Base-by-base conservation (phyloP, 53 echinoderm and acorn worm species). In the Arbacia lixula region DNA sequence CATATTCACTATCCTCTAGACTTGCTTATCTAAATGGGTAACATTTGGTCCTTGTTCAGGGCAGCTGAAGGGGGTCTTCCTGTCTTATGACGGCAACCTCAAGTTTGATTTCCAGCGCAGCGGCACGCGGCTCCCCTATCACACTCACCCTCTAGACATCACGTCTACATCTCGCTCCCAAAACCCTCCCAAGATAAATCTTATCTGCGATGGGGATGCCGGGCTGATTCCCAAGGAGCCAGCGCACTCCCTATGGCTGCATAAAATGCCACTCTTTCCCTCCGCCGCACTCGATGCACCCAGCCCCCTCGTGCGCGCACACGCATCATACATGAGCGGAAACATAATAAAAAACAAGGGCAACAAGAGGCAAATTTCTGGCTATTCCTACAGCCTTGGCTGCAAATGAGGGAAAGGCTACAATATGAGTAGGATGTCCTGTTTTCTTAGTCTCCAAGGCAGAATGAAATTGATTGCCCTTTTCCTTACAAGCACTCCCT, bases 111-210 rank as follows among this genome's bases (percentile, higher is more conserved):
- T 57, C 40, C 77, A 77, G 77, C 56, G 56, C 77, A 36, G 4
- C 20, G 56, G 77, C 58, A 22, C 58, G 31, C 34, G 60, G 3
- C 22, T 39, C 27, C 77, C 58, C n/a, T n/a, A n/a, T n/a, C n/a
- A n/a, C n/a, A n/a, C n/a, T n/a, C n/a, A n/a, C n/a, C 56, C 34
- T n/a, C 39, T 58, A 77, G 77, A 77, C 77, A 77, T 77, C 58
- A 38, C 6, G 77, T 77, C 77, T 77, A 40, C 41, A 77, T 77
- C 77, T 77, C 3, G n/a, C n/a, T n/a, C 29, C 22, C 77, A 50
- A 32, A 74, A 34, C 53, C 52, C 46, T 34, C 46, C 42, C 31
- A 51, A 52, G 53, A 2, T 12, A 53, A 5, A 31, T 6, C 53
- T 74, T 74, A 53, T 74, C 53, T 6, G 69, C 33, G 74, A 20